phyloP scores from a whole-genome alignment of 2,888 invertebrate genomes.

The Andrena trimmerana region DNA sequence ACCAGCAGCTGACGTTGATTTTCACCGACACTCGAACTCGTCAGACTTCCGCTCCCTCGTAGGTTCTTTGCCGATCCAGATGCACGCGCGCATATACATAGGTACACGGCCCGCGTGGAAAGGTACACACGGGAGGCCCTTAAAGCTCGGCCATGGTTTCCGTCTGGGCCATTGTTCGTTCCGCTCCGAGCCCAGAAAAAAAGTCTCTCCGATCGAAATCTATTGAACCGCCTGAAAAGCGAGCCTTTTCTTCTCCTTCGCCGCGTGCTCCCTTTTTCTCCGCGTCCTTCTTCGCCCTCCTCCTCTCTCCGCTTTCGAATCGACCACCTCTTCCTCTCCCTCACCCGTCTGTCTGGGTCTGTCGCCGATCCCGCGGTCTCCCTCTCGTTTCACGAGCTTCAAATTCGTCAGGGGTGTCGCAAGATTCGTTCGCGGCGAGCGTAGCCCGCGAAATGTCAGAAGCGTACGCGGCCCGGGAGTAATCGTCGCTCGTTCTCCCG shows the following conservation, averaged over 20 bases:
- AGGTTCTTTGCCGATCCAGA: conserved; percentile 31
- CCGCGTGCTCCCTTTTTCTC: conserved; percentile 54
- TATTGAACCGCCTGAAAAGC: conserved; percentile 72
- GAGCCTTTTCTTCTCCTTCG: conserved; percentile 57
- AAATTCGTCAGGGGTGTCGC: conserved; percentile 50
- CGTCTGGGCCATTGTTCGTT: conserved; percentile 73
- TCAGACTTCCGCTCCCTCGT: conserved; percentile 53
- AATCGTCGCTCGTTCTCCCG: conserved; percentile 1
- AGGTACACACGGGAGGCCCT: conserved; percentile 43
- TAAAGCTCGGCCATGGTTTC: conserved; percentile 70
- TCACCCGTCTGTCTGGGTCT: not conserved
- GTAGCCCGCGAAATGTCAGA: conserved; percentile 21
- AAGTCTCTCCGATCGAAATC: conserved; percentile 67
- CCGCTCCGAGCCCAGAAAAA: conserved; percentile 66
- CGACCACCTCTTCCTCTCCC: conserved; percentile 7
- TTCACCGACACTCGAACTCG: conserved; percentile 49
- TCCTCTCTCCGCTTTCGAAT: conserved; percentile 7
- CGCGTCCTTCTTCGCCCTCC: conserved; percentile 7
- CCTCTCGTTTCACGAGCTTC: conserved; percentile 33
- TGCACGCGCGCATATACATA: conserved; percentile 12
- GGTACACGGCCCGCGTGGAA: not conserved
- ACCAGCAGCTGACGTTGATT: conserved; percentile 47
- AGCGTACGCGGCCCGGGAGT: not conserved
- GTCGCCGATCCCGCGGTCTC: conserved; percentile 7
- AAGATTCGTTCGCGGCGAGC: conserved; percentile 22